Percentiles rank a stretch among this genome's conserved stretches.
phyloP scores from a whole-genome alignment of 2,888 invertebrate species.

The Alsophila aescularia region DNA sequence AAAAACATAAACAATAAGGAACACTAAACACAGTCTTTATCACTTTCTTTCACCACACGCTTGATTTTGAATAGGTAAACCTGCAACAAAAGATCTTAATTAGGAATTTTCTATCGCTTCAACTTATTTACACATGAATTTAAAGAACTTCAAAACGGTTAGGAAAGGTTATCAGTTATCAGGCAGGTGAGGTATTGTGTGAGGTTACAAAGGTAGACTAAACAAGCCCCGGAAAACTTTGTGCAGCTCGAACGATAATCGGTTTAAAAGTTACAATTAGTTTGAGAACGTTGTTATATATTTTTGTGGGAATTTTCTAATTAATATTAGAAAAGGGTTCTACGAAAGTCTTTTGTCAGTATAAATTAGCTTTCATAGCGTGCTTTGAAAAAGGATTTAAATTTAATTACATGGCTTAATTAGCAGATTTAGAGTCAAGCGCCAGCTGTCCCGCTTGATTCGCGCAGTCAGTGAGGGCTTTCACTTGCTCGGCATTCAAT shows the following conservation, averaged over 20 bases:
- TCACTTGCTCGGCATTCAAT: conserved; percentile 73
- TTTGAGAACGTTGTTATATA: conserved; percentile 1
- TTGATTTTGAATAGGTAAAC: conserved; percentile 63
- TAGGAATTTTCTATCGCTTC: conserved; percentile 1
- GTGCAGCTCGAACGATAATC: conserved; percentile 51
- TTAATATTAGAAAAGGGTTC: conserved; percentile 12
- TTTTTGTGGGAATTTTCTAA: background rate
- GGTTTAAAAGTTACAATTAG: conserved; percentile 27
- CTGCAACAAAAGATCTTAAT: conserved; percentile 70
- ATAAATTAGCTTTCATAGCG: conserved; percentile 12
- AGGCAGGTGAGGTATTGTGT: conserved; percentile 3
- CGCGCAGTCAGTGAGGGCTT: conserved; percentile 79
- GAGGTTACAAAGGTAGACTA: conserved; percentile 27
- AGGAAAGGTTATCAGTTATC: background rate
- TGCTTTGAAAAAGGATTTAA: conserved; percentile 39
- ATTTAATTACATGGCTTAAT: conserved; percentile 71
- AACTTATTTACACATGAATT: background rate
- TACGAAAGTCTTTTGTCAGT: conserved; percentile 24
- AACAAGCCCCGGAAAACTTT: conserved; percentile 36
- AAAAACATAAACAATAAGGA: conserved; percentile 74
- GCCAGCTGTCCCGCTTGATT: conserved; percentile 79
- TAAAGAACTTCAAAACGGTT: background rate
- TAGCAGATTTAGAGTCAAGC: conserved; percentile 76
- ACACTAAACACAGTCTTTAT: conserved; percentile 84
- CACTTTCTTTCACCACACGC: conserved; percentile 77